phyloP scores from a whole-genome alignment of 2,888 invertebrate genomes.

The Frankliniella fusca region DNA sequence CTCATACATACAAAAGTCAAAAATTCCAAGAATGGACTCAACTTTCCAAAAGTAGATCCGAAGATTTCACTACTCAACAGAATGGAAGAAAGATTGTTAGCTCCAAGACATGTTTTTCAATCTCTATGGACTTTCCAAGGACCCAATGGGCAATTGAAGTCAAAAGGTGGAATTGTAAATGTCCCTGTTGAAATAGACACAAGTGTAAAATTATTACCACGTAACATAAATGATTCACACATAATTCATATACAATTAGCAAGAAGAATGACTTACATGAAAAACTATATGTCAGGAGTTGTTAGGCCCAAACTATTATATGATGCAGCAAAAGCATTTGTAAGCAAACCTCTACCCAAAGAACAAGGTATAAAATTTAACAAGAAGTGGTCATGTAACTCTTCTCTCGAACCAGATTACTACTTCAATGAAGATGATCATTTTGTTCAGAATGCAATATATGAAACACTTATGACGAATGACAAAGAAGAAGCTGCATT shows the following conservation, averaged over 20 bases:
- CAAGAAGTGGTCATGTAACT: conserved; percentile 28
- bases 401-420: conserved; percentile 28
- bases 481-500: no score
- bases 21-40: conserved; percentile 36
- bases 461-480: conserved; percentile 30
- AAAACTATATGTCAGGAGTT: conserved; percentile 33
- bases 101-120: conserved; percentile 37
- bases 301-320: conserved; percentile 35
- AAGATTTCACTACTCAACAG: no score
- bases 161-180: conserved; percentile 37
- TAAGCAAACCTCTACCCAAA: conserved; percentile 32
- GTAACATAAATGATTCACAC: no score
- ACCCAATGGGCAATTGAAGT: conserved; percentile 35
- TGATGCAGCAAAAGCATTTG: conserved; percentile 33
- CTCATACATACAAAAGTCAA: conserved; percentile 32
- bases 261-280: conserved; percentile 35
- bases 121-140: conserved; percentile 35
- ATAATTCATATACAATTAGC: no score
- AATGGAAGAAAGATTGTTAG: no score
- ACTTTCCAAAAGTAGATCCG: conserved; percentile 35
- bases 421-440: background rate
- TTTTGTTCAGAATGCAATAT: background rate
- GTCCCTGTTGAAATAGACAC: no score
- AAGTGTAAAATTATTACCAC: no score
- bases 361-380: conserved; percentile 35